phyloP scores from a whole-genome alignment of 35 echinoderm and acorn worm genomes.

The Apostichopus japonicus region DNA sequence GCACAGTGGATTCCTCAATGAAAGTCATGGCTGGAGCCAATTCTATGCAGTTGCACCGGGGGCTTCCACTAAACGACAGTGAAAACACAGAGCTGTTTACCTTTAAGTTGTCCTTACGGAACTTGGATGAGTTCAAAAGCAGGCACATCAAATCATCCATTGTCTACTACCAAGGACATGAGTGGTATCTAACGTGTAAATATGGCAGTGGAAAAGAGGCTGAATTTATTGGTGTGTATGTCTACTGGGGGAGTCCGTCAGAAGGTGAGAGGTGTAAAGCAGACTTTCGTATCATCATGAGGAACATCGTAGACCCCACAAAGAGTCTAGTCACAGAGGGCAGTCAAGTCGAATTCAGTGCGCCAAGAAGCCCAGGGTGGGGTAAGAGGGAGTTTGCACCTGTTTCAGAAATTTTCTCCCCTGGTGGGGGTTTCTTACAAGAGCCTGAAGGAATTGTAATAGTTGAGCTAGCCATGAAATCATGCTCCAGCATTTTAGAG shows the following conservation, averaged over 20 bases:
- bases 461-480: slow-evolving; percentile 91
- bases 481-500: slow-evolving; percentile 83
- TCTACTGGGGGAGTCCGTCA: slow-evolving; percentile 78
- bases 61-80: slow-evolving; percentile 86
- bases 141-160: slow-evolving; percentile 72
- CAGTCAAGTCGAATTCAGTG: slow-evolving; percentile 91
- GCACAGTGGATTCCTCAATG: slow-evolving; percentile 16
- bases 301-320: slow-evolving; percentile 85
- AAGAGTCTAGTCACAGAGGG: slow-evolving; percentile 90
- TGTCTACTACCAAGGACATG: slow-evolving; percentile 90
- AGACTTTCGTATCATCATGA: slow-evolving; percentile 87
- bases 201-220: slow-evolving; percentile 54
- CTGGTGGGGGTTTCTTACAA: slow-evolving; percentile 80
- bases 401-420: slow-evolving; percentile 74
- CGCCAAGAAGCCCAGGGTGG: slow-evolving; percentile 83
- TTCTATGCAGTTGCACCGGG: slow-evolving; percentile 75
- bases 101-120: slow-evolving; percentile 72
- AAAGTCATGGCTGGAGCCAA: slow-evolving; percentile 58
- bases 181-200: slow-evolving; percentile 90
- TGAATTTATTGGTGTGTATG: slow-evolving; percentile 81
- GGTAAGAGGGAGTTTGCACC: slow-evolving; percentile 92
- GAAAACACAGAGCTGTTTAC: slow-evolving; percentile 93
- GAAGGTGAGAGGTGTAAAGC: slow-evolving; percentile 82
- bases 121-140: slow-evolving; percentile 73
- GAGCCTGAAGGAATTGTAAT: slow-evolving; percentile 90